Percentiles rank a stretch among this genome's conserved stretches.
Conservation (phyloP, 1,140 invertebrate species). For the Drosophila persimilis region DNA sequence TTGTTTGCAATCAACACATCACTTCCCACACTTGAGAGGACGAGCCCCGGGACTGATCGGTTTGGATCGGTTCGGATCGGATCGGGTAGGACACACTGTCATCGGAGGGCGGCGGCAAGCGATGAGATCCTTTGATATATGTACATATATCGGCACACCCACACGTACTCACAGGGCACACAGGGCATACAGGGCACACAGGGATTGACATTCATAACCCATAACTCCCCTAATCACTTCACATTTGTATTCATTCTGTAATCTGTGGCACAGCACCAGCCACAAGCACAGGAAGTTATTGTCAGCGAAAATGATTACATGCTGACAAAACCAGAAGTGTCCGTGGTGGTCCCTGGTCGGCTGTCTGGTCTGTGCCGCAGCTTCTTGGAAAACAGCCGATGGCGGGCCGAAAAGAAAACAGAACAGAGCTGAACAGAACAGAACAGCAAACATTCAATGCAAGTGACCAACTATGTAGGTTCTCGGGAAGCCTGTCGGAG, state of each 20-base stretch:
- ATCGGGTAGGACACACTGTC: slow-evolving; percentile 5
- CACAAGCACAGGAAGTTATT: slow-evolving; percentile 55
- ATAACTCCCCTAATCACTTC: slow-evolving; percentile 48
- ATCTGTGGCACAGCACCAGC: slow-evolving; percentile 23
- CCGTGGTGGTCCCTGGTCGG: slow-evolving; percentile 26
- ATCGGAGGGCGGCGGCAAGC: slow-evolving; percentile 27
- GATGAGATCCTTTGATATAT: slow-evolving; percentile 36
- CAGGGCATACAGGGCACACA: background rate
- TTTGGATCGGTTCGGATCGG: background rate
- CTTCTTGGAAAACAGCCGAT: slow-evolving; percentile 45
- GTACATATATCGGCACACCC: slow-evolving; percentile 46
- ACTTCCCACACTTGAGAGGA: slow-evolving; percentile 51
- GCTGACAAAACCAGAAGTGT: slow-evolving; percentile 43
- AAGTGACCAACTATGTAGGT: slow-evolving; percentile 26
- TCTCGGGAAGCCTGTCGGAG: slow-evolving; percentile 28
- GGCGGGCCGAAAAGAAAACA: slow-evolving; percentile 14
- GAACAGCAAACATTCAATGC: slow-evolving; percentile 13
- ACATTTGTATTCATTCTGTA: slow-evolving; percentile 48
- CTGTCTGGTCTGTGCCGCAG: background rate
- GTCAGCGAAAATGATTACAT: slow-evolving; percentile 60
- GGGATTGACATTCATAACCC: background rate
- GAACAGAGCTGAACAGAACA: background rate
- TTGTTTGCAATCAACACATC: slow-evolving; percentile 62
- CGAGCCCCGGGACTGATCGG: too few species aligned
- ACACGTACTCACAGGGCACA: slow-evolving; percentile 15